Percentiles rank a stretch among this genome's conserved stretches.
These are phyloP conservation scores for Pantherophis guttatus DNA, from an alignment of 2,113 vertebrate genomes.

Conservation along the genomic window DNA sequence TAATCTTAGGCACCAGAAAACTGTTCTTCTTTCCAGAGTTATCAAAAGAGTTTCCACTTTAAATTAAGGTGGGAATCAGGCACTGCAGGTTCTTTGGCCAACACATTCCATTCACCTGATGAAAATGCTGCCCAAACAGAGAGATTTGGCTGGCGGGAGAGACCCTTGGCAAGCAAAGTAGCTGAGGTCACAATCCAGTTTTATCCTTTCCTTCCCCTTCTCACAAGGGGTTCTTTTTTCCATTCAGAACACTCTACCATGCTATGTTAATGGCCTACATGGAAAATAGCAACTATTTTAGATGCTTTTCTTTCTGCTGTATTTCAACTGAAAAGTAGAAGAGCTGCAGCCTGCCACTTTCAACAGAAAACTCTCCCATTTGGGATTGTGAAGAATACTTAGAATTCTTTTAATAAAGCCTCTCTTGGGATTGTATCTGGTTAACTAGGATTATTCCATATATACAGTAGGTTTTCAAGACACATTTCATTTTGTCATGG, in stretches of 20 bases:
- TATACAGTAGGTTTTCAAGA: neutral
- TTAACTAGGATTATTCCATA: neutral
- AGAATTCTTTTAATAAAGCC: neutral
- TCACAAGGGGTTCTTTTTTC: neutral
- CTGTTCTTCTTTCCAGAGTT: neutral
- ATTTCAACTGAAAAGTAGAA: neutral
- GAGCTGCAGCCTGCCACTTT: neutral
- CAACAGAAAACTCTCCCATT: neutral
- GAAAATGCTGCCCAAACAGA: neutral
- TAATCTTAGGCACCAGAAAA: neutral
- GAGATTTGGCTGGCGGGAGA: neutral
- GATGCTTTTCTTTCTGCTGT: neutral
- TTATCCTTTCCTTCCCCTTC: slow-evolving; percentile 1
- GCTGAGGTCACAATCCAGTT: neutral
- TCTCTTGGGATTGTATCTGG: neutral
- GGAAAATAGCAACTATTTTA: slow-evolving; percentile 2
- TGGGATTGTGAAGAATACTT: neutral
- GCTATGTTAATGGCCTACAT: neutral
- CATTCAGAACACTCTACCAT: neutral
- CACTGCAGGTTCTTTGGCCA: neutral
- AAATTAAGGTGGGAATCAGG: neutral
- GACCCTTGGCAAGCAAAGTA: neutral
- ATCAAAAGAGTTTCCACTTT: neutral
- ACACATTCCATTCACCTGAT: neutral
- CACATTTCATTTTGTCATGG: neutral